Evolutionary conservation across 1,140 invertebrate species (phyloP).

Genomic region (Rhyacophila brunnea): DNA sequence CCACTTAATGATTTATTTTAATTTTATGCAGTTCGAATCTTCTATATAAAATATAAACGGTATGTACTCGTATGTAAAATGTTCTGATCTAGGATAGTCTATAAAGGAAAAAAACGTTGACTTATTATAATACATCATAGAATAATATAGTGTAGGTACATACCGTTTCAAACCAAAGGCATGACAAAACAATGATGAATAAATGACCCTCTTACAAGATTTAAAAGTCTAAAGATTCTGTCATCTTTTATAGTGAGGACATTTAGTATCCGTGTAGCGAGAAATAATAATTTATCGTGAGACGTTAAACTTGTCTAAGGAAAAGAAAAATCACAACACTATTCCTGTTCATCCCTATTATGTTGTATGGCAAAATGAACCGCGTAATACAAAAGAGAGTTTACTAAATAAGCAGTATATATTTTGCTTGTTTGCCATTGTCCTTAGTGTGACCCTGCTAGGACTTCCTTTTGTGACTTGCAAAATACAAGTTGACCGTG

Average conservation of each 20-base stretch:
- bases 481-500: neutral
- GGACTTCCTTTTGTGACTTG: slow-evolving; percentile 4
- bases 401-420: slow-evolving; percentile 35
- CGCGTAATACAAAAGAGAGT: slow-evolving; percentile 24
- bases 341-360: neutral
- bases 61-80: too few species aligned
- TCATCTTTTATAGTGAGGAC: neutral
- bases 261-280: neutral
- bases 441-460: slow-evolving; percentile 14
- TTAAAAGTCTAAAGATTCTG: neutral
- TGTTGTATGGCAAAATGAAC: slow-evolving; percentile 2
- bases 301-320: neutral
- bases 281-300: neutral
- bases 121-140: too few species aligned
- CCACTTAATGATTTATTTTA: too few species aligned
- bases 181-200: too few species aligned
- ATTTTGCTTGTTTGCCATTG: slow-evolving; percentile 35
- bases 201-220: neutral
- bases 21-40: too few species aligned
- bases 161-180: too few species aligned
- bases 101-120: too few species aligned
- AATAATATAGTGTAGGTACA: too few species aligned
- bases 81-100: too few species aligned
- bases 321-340: too few species aligned
- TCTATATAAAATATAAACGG: too few species aligned